These are phyloP conservation scores for Habrosyne pyritoides DNA, from an alignment of 2,888 invertebrate genomes.

Conservation along the genomic window DNA sequence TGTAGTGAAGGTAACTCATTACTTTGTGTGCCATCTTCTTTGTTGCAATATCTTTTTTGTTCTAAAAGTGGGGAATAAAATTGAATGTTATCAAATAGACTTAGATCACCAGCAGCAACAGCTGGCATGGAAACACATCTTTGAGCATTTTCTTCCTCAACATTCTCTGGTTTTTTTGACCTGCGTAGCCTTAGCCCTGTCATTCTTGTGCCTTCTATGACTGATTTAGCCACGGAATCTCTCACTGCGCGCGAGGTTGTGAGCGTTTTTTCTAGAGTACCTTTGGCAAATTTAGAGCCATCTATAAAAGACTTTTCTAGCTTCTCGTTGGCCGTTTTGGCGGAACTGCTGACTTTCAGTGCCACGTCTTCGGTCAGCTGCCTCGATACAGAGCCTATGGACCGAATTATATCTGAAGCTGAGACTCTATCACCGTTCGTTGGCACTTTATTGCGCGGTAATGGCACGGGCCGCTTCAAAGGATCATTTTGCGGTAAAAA, in stretches of 20 bases:
- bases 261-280: conserved; percentile 73
- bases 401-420: conserved; percentile 74
- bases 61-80: conserved; percentile 85
- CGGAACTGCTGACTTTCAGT: conserved; percentile 72
- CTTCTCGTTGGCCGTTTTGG: conserved; percentile 69
- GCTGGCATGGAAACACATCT: conserved; percentile 83
- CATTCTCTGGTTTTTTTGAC: conserved; percentile 50
- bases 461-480: conserved; percentile 77
- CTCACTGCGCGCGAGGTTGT: conserved; percentile 78
- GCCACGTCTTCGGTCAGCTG: conserved; percentile 83
- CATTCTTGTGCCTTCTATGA: conserved; percentile 85
- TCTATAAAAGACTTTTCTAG: conserved; percentile 66
- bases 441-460: conserved; percentile 74
- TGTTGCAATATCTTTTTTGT: conserved; percentile 61
- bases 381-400: conserved; percentile 82
- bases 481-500: conserved; percentile 49
- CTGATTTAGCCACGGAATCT: conserved; percentile 83
- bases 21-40: conserved; percentile 29
- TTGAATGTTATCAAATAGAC: conserved; percentile 86
- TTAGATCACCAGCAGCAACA: conserved; percentile 78
- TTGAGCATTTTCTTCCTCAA: conserved; percentile 49
- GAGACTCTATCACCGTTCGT: conserved; percentile 55
- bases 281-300: conserved; percentile 72
- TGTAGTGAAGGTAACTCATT: conserved; percentile 50
- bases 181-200: conserved; percentile 77